Base-by-base conservation (phyloP, 2,113 vertebrate species). In the Tachuris rubrigastra region DNA sequence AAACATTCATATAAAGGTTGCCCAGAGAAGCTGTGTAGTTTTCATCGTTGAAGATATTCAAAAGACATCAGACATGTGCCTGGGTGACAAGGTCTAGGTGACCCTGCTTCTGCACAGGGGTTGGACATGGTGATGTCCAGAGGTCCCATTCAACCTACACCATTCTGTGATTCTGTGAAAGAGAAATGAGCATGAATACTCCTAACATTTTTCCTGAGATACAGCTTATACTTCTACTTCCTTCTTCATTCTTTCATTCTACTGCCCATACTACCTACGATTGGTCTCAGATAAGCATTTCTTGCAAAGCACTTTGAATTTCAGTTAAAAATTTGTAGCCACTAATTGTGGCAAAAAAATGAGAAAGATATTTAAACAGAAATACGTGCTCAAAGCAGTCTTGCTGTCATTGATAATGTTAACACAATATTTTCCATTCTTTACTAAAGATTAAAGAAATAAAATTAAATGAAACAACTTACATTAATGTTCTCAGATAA, bases 101-200 rank as follows among this genome's bases (percentile, higher is more conserved):
- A 50, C 18, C 3, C 19, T 80, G 12, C 1, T 2, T 58, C 14
- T 4, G 28, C 39, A 58, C 12, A 3, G 5, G 3, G 3, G 4
- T 20, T 65, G 50, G 67, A 63, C 41, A 52, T 39, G 13, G 28
- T 5, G 9, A 44, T 2, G 3, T 62, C 47, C 2, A 8, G n/a
- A 71, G 15, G 2, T 42, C 13, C 14, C 13, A 59, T 87, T 68
- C 28, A 68, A 31, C 6, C 15, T 72, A 31, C 16, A 55, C 6
- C 6, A 9, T 59, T 35, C 31, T 62, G 11, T 17, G 47, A 41
- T 59, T 73, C 39, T 66, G 50, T 62, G 74, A 78, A 85, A 47
- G 37, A 67, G 30, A 62, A 68, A 42, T 27, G 52, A 15, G 59
- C 12, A 65, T 12, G 15, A 68, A 73, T 31, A 5, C 4, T 65